Percentiles rank a stretch among this genome's conserved stretches.
Evolutionary conservation across 2,113 vertebrate genomes (phyloP).

Genomic region (Mugil cephalus): DNA sequence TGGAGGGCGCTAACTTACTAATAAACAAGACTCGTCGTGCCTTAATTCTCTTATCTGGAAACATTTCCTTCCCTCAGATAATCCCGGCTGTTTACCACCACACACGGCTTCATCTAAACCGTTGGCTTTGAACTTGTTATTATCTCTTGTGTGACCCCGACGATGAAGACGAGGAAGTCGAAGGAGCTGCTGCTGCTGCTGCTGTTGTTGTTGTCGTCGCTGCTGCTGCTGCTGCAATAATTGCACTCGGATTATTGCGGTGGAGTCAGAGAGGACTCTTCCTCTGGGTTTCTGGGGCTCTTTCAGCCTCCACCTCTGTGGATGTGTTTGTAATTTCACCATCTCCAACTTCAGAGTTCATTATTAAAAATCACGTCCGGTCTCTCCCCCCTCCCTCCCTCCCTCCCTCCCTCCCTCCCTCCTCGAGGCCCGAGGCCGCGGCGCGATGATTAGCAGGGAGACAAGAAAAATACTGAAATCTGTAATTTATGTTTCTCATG

Average conservation of each 20-base stretch:
- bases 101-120: constrained; percentile 62
- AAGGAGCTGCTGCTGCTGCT: neutral
- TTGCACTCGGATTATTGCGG: constrained; percentile 76
- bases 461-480: constrained; percentile 6
- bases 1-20: constrained; percentile 86
- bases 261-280: constrained; percentile 55
- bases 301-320: constrained; percentile 34
- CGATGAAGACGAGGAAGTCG: too few species aligned
- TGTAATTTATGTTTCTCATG: constrained; percentile 2
- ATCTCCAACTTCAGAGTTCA: constrained; percentile 26
- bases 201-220: constrained; percentile 65
- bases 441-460: constrained; percentile 5
- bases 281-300: constrained; percentile 37
- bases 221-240: constrained; percentile 70
- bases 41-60: constrained; percentile 91
- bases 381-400: too few species aligned
- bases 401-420: too few species aligned
- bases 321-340: constrained; percentile 29
- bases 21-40: constrained; percentile 88
- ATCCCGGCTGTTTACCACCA: constrained; percentile 84
- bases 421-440: constrained; percentile 36
- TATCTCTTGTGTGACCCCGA: constrained; percentile 72
- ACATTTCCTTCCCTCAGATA: constrained; percentile 69
- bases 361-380: neutral
- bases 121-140: constrained; percentile 74